Conservation (phyloP, 2,888 invertebrate genomes). For the Dicyrtomina minuta region DNA sequence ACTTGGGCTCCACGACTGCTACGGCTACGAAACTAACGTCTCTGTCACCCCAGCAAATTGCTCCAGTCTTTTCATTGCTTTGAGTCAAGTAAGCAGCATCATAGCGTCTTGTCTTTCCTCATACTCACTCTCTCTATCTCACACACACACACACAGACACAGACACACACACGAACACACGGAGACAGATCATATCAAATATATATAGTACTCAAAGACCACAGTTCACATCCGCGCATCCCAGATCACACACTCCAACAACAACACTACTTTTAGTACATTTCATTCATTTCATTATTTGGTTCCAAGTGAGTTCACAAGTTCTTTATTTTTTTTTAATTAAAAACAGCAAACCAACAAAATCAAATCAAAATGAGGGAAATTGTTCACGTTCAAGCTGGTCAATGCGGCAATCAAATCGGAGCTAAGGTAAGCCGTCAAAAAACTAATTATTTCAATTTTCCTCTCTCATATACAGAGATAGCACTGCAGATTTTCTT, state of each 20-base stretch:
- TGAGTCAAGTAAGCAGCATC: constrained; percentile 13
- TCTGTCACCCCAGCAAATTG: constrained; percentile 30
- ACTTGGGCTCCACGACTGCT: too few relatives aligned
- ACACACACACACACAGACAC: too few relatives aligned
- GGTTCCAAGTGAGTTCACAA: neutral
- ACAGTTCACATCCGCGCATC: too few relatives aligned
- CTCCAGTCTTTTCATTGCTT: constrained; percentile 29
- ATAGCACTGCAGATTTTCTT: neutral
- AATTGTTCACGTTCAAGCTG: constrained; percentile 95
- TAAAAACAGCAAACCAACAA: too few relatives aligned
- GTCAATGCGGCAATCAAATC: constrained; percentile 95
- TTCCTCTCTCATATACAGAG: neutral
- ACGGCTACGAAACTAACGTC: constrained; percentile 28
- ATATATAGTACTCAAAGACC: too few relatives aligned
- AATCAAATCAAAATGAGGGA: constrained; percentile 58
- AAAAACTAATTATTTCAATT: too few relatives aligned
- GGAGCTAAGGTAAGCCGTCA: constrained; percentile 76
- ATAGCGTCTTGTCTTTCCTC: neutral
- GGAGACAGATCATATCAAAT: too few relatives aligned
- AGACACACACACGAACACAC: too few relatives aligned
- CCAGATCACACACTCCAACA: too few relatives aligned
- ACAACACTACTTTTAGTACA: too few relatives aligned
- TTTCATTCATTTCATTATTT: too few relatives aligned
- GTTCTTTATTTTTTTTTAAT: neutral
- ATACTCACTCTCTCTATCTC: neutral